Evolutionary conservation across 2,113 vertebrate genomes (phyloP).

Genomic region (Empidonax traillii): DNA sequence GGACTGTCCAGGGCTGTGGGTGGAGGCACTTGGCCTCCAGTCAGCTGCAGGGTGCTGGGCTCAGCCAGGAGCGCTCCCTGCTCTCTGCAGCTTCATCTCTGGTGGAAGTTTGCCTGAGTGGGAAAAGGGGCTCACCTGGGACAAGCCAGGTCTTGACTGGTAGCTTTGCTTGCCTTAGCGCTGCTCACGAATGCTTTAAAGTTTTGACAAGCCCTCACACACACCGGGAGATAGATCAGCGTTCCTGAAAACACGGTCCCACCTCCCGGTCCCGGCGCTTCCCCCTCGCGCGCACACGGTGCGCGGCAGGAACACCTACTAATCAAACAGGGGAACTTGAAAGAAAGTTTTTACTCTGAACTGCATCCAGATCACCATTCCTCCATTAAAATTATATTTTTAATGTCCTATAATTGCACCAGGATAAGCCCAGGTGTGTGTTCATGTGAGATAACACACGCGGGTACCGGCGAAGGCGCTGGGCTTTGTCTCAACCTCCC

Average conservation of each 20-base stretch:
- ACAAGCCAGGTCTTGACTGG: constrained; percentile 10
- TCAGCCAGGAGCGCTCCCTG: background rate
- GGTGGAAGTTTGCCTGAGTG: background rate
- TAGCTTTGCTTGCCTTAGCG: background rate
- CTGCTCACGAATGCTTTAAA: constrained; percentile 4
- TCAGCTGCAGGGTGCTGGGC: background rate
- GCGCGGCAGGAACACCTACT: constrained; percentile 17
- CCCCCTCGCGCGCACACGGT: background rate
- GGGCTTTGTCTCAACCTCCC: constrained; percentile 48
- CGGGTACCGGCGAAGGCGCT: constrained; percentile 10
- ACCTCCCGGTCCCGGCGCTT: background rate
- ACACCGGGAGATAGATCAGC: background rate
- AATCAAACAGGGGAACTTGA: constrained; percentile 37
- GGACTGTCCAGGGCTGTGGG: background rate
- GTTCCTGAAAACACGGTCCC: background rate
- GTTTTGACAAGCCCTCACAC: constrained; percentile 34
- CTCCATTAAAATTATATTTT: constrained; percentile 55
- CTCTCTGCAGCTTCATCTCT: background rate
- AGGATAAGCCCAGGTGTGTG: constrained; percentile 58
- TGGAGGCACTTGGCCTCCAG: background rate
- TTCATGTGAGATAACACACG: constrained; percentile 42
- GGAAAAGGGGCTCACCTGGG: constrained; percentile 4
- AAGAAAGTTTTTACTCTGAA: constrained; percentile 62
- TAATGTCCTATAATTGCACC: constrained; percentile 65
- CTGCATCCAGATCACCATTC: constrained; percentile 55